Evolutionary conservation across 2,797 vertebrate species (phyloP), one percentile per base, ranked within the genome.

Genomic region (Fundulus diaphanus): DNA sequence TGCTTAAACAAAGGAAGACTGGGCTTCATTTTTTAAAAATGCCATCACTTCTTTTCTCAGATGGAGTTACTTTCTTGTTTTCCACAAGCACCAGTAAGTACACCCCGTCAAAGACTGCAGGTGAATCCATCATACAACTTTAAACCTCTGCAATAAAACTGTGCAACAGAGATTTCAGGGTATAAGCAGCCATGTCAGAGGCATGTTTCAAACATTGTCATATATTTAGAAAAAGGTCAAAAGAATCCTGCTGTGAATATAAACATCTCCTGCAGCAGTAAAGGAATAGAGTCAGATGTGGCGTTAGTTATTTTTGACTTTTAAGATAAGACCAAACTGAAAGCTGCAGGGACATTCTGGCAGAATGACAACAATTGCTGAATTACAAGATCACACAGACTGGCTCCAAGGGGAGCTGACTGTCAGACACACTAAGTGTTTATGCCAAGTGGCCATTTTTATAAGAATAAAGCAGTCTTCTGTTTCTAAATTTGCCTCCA

Each of bases 221-320:
- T 61, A 35, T 33, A 61, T 18, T 61, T 61, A 18, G 57, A 20
- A 11, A 33, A 35, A 61, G 57, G 57, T 61, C 29, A 61, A 7
- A 16, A 61, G 57, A 35, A 31, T 22, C 57, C 8, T 61, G 31
- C 15, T 61, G 57, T 61, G 29, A 48, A 48, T 48, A 16, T 48
- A 48, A 48, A 48, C 46, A 20, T 59, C 29, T 61, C 31, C 18
- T 22, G 31, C 22, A 4, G 57, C 20, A 35, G 57, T 35, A 35
- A 68, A 46, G 16, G 29, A 68, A 27, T 27, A 31, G n/a, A 46
- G 66, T 44, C 9, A 18, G 29, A 68, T 68, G 66, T 48, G 66
- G 18, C 48, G 66, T 68, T 27, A 48, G 66, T 44, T 68, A 68
- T 46, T 68, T 48, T 40, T 46, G 44, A 68, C 66, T 46, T 68